Base-by-base conservation (phyloP, 2,113 vertebrate genomes). In the Corythornis cristatus region DNA sequence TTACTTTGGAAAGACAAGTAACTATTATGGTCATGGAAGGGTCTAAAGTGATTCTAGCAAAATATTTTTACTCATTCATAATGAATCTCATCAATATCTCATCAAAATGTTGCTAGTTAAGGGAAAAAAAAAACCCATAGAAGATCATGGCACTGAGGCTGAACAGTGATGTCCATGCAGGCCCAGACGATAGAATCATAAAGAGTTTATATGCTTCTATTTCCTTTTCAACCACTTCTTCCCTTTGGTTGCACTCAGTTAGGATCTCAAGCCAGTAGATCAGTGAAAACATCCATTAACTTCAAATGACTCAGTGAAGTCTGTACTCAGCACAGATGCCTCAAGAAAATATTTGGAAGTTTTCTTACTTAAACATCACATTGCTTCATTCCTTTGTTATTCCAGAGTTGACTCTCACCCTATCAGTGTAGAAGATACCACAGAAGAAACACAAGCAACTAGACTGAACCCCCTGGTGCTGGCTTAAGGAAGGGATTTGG, bases 301-400 rank as follows among this genome's bases (percentile, higher is more conserved):
- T 74, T 50, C 46, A 71, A 37, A 2, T 53, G 9, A 20, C 3
- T 22, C 29, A 19, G 6, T 14, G 20, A 81, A 77, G 26, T 77
- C 31, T 45, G 22, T 46, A 72, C 6, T n/a, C 25, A n/a, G 5
- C 20, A 28, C 0, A 1, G 10, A 22, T 33, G 7, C 25, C 16
- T 4, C 16, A 90, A 81, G 71, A 71, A 72, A 61, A 66, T n/a
- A 53, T 12, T 53, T 57, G 9, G 18, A 83, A 20, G 10, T 48
- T 77, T 88, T 5, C 20, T 77, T 65, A 35, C 9, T 58, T 35
- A 60, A 8, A 91, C 67, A 40, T 67, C 9, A 16, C 28, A 37
- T 29, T 90, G 6, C 12, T 37, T 37, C 37, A 37, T 37, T 37
- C 37, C 37, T 11, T 10, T 10, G 37, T 37, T 37, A 37, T 37